phyloP scores from a whole-genome alignment of 53 echinoderm and acorn worm species.

The Pentamera pediparva region DNA sequence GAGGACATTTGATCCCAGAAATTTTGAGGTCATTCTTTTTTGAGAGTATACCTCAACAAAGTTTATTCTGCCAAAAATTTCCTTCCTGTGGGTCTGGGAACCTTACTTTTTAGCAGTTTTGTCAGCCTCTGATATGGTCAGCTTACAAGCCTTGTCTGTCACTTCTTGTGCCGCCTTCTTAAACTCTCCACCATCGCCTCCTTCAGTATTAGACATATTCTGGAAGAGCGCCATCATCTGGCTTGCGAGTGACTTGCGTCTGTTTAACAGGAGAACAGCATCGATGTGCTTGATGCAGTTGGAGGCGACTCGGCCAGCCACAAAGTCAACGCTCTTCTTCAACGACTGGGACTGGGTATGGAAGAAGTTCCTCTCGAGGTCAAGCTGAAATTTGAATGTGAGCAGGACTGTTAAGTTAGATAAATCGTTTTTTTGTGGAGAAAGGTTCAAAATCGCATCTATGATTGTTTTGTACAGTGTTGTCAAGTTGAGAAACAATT shows the following conservation, averaged over 20 bases:
- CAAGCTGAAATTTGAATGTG: too few relatives aligned
- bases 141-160: conserved; percentile 43
- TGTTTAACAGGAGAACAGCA: conserved; percentile 47
- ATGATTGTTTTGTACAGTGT: too few relatives aligned
- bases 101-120: conserved; percentile 52
- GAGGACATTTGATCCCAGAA: too few relatives aligned
- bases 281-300: conserved; percentile 97
- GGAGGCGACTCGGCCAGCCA: conserved; percentile 65
- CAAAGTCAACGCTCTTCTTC: conserved; percentile 96
- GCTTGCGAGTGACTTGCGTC: conserved; percentile 34
- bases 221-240: conserved; percentile 42
- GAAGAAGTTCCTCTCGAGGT: conserved; percentile 92
- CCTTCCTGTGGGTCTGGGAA: too few relatives aligned
- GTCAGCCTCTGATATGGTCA: conserved; percentile 47
- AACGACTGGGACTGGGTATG: conserved; percentile 84
- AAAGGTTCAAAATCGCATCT: too few relatives aligned
- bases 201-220: conserved; percentile 6
- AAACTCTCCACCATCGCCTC: conserved; percentile 22
- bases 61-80: too few relatives aligned
- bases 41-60: too few relatives aligned
- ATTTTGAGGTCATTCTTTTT: too few relatives aligned
- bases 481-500: too few relatives aligned
- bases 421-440: too few relatives aligned
- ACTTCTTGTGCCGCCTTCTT: conserved; percentile 45
- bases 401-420: too few relatives aligned